Base-by-base conservation (phyloP, 2,113 vertebrate genomes). In the Calyptommatus sinebrachiatus region DNA sequence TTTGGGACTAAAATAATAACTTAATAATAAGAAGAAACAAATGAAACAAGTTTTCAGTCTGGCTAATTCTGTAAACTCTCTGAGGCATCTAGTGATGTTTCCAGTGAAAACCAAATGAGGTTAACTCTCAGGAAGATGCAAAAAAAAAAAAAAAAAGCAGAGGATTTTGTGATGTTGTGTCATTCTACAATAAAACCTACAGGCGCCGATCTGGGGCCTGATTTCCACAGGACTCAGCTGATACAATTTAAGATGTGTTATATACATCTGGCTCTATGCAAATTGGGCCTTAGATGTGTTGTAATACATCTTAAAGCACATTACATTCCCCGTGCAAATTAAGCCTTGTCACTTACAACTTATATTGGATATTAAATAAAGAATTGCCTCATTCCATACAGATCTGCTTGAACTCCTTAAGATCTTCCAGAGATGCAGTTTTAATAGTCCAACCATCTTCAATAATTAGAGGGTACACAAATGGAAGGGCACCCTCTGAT, bases 1-100 rank as follows among this genome's bases (percentile, higher is more conserved):
- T 86, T 85, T 81, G 85, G 70, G 78, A 85, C 26, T 86, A 65
- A 81, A 90, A 66, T 89, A 89, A 91, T 83, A 79, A 77, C 60
- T 91, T 89, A 90, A 89, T 75, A 91, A 86, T 4, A 87, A 85
- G 45, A 75, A 90, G 75, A 85, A 88, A 90, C 80, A 91, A 85
- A 77, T 16, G 76, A 90, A 88, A 41, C 48, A 88, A 79, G 78
- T 84, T 84, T 90, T 87, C 62, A 76, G 31, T 85, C 79, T 88
- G 11, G 81, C 28, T 91, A 78, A 86, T 87, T 82, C 86, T 83
- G 60, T 78, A 86, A 88, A 84, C 50, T 82, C 79, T 89, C 77
- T 77, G 67, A 91, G 80, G 86, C 68, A 83, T 71, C 77, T 86
- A 89, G 10, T 76, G 74, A 77, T 90, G 87, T 7, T 88, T 88